These are phyloP conservation scores for Arctocebus calabarensis DNA, from an alignment of 2,797 vertebrate genomes.

Conservation along the genomic window DNA sequence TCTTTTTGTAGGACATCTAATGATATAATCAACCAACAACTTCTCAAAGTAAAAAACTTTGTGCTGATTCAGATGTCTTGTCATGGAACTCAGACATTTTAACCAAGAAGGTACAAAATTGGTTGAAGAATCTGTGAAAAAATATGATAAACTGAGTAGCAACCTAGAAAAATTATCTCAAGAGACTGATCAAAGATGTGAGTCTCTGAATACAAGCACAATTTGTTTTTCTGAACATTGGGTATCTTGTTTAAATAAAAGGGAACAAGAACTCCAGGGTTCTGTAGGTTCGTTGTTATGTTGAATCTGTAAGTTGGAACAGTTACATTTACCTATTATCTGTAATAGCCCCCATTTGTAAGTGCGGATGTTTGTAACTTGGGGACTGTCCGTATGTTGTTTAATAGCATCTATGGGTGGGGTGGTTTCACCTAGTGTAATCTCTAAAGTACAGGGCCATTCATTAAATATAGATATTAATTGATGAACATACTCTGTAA, in stretches of 20 bases:
- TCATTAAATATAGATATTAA: not conserved
- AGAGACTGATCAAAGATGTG: slow-evolving; percentile 86
- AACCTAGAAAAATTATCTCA: slow-evolving; percentile 87
- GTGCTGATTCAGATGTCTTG: slow-evolving; percentile 80
- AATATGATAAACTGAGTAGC: slow-evolving; percentile 86
- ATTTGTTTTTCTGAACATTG: slow-evolving; percentile 87
- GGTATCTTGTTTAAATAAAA: slow-evolving; percentile 79
- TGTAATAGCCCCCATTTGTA: no score
- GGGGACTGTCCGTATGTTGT: not conserved
- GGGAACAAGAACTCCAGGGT: slow-evolving; percentile 84
- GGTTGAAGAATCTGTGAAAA: slow-evolving; percentile 87
- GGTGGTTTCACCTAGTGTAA: not conserved
- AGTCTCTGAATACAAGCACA: slow-evolving; percentile 79
- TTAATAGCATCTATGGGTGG: not conserved
- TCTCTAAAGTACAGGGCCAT: not conserved
- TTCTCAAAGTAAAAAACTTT: no score
- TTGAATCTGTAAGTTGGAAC: no score
- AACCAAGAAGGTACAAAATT: slow-evolving; percentile 84
- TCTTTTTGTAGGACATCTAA: no score
- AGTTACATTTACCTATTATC: no score
- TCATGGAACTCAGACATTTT: slow-evolving; percentile 83
- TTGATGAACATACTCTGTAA: not conserved
- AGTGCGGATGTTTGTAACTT: no score
- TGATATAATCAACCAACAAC: no score
- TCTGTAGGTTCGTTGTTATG: no score